Percentiles rank a stretch among this genome's conserved stretches.
Conservation (phyloP, 2,888 invertebrate species). For the Dryobota labecula region DNA sequence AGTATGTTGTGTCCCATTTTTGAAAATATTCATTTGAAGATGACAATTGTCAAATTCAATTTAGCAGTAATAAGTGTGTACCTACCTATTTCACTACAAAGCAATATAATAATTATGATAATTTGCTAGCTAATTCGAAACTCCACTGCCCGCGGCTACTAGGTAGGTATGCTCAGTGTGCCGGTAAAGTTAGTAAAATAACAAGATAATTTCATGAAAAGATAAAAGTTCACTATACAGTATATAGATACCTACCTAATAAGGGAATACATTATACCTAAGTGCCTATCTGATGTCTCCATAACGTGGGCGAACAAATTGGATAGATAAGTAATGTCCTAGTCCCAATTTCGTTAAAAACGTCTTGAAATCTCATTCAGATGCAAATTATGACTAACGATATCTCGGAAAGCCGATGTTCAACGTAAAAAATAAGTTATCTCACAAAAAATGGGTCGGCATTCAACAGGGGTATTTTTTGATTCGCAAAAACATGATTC, state of each 20-base stretch:
- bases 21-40: neutral
- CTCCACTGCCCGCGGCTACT: neutral
- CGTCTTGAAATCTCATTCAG: constrained; percentile 25
- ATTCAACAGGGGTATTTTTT: neutral
- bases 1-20: neutral
- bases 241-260: neutral
- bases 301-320: constrained; percentile 42
- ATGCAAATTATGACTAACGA: constrained; percentile 47
- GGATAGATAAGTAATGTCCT: constrained; percentile 29
- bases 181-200: neutral
- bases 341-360: constrained; percentile 34
- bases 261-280: constrained; percentile 21
- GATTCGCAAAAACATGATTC: neutral
- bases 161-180: neutral
- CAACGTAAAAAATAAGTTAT: constrained; percentile 20
- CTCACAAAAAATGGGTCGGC: neutral
- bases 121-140: constrained; percentile 5
- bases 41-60: neutral
- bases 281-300: constrained; percentile 34
- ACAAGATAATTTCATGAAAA: neutral
- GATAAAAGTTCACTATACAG: too few relatives aligned
- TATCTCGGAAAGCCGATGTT: constrained; percentile 28
- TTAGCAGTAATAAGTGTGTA: neutral
- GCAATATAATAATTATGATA: too few relatives aligned
- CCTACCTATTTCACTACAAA: too few relatives aligned